Evolutionary conservation across 2,888 invertebrate species (phyloP).

Genomic region (Nephrotoma guestfalica): DNA sequence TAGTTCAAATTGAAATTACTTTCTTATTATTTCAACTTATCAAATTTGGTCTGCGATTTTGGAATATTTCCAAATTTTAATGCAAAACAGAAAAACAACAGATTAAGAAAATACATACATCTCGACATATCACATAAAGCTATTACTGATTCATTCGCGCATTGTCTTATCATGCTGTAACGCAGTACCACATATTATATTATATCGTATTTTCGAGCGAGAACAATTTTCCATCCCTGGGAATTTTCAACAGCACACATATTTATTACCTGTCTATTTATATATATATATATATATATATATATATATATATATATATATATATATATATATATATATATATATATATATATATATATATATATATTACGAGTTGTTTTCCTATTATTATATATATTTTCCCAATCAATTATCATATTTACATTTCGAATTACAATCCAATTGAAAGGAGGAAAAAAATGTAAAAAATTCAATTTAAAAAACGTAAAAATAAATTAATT

Average conservation of each 20-base stretch:
- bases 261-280: not conserved
- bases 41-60: not conserved
- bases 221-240: not conserved
- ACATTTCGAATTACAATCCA: not conserved
- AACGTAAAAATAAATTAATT: not conserved
- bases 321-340: not conserved
- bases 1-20: not conserved
- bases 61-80: not conserved
- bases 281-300: not conserved
- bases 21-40: not conserved
- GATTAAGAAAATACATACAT: not conserved
- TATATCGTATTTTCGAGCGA: not conserved
- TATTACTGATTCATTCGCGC: not conserved
- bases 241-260: not conserved
- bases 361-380: not conserved
- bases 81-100: not conserved
- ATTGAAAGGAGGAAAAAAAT: not conserved
- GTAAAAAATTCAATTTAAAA: not conserved
- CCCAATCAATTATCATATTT: not conserved
- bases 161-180: not conserved
- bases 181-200: not conserved
- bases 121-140: not conserved
- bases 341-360: not conserved
- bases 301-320: not conserved
- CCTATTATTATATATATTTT: not conserved